Percentiles rank a stretch among this genome's conserved stretches.
These are phyloP conservation scores for Gorsachius magnificus DNA, from an alignment of 2,797 vertebrate species.

Conservation along the genomic window DNA sequence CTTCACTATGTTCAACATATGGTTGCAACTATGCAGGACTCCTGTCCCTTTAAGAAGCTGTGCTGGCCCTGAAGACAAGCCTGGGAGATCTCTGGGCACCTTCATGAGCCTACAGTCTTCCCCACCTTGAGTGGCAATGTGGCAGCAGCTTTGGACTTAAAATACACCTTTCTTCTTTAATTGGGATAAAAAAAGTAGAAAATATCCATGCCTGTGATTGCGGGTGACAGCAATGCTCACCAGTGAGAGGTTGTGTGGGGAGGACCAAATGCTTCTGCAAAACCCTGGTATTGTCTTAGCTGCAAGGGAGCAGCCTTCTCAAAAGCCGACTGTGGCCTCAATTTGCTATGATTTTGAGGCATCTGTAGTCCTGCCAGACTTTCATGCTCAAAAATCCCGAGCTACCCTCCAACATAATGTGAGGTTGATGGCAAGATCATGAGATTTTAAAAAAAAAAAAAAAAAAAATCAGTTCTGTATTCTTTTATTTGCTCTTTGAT, in stretches of 20 bases:
- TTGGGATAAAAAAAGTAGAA: not conserved
- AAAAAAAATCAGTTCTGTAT: not conserved
- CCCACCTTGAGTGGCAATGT: not conserved
- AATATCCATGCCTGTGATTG: rapidly evolving
- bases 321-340: not conserved
- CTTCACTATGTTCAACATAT: not conserved
- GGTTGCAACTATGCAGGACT: not conserved
- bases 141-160: not conserved
- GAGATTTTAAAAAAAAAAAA: not conserved
- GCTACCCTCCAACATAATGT: constrained; percentile 7
- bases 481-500: constrained; percentile 47
- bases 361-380: constrained; percentile 28
- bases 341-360: constrained; percentile 10
- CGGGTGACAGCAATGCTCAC: not conserved
- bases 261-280: not conserved
- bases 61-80: not conserved
- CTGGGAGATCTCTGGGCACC: not conserved
- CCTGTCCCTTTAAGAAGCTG: not conserved
- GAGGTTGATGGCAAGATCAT: constrained; percentile 39
- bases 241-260: not conserved
- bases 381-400: not conserved
- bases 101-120: not conserved
- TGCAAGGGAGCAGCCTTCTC: not conserved
- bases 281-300: not conserved
- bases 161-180: not conserved